Evolutionary conservation across 2,797 vertebrate species (phyloP).

Genomic region (Pristis pectinata): DNA sequence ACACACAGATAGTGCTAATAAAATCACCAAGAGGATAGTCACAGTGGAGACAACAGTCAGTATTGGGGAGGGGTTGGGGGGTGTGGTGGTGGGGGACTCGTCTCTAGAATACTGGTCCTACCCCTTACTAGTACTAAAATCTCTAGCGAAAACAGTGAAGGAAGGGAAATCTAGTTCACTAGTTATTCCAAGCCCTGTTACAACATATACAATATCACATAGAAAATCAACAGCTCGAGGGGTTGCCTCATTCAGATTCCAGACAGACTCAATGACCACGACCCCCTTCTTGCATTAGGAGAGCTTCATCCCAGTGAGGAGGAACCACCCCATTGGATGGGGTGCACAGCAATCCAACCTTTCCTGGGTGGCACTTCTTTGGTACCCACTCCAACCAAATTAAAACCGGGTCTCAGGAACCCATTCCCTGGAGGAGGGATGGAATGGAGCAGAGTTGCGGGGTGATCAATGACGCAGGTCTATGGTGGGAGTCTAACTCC

Average conservation of each 20-base stretch:
- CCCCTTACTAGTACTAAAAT: not conserved
- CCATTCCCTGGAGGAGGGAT: not conserved
- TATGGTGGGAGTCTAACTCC: not conserved
- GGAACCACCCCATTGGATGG: not conserved
- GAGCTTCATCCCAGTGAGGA: not conserved
- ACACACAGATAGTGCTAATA: not conserved
- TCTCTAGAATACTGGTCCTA: not conserved
- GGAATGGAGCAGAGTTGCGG: not conserved
- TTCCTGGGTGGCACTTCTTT: not conserved
- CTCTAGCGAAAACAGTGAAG: not conserved
- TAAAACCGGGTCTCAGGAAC: not conserved
- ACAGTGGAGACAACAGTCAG: not conserved
- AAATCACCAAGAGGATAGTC: not conserved
- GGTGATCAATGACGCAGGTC: not conserved
- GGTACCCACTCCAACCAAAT: not conserved
- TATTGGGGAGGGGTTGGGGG: not conserved
- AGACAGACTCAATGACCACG: not conserved
- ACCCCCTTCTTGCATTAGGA: not conserved
- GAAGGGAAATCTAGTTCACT: not conserved
- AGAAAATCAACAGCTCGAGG: not conserved
- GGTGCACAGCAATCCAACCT: not conserved
- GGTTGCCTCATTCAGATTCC: not conserved
- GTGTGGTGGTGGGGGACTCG: not conserved
- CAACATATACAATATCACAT: not conserved
- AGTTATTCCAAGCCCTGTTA: not conserved